Conservation (phyloP, 53 echinoderm and acorn worm genomes). For the Crossaster papposus region DNA sequence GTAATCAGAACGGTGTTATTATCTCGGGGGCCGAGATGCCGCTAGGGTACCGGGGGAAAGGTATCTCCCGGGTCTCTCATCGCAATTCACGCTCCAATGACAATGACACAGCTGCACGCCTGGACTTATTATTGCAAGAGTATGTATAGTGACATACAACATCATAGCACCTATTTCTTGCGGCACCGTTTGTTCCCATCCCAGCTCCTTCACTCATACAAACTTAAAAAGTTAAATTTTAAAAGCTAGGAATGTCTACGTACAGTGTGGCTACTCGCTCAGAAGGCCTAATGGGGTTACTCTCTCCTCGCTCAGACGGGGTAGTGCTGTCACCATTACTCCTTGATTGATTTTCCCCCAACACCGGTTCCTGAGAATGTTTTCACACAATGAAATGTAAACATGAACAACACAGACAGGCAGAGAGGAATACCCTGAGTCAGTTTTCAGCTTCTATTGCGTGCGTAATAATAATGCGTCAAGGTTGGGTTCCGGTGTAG, state of each 20-base stretch:
- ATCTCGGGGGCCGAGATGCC: constrained; percentile 15
- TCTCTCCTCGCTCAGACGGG: constrained; percentile 6
- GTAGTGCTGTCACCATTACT: neutral
- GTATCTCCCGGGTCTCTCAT: constrained; percentile 39
- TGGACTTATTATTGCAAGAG: constrained; percentile 56
- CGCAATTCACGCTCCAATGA: constrained; percentile 51
- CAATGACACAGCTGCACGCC: constrained; percentile 59
- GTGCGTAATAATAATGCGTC: constrained; percentile 26
- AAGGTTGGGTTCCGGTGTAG: neutral
- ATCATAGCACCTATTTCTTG: constrained; percentile 59
- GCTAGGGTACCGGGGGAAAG: neutral
- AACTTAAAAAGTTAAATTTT: constrained; percentile 11
- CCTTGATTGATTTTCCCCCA: constrained; percentile 22
- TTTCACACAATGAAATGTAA: constrained; percentile 34
- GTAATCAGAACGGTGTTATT: constrained; percentile 60
- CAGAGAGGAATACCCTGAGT: neutral
- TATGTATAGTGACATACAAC: constrained; percentile 57
- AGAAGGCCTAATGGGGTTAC: neutral
- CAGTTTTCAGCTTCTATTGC: neutral
- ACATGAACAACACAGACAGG: neutral
- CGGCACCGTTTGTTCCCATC: constrained; percentile 5
- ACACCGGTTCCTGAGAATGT: constrained; percentile 37
- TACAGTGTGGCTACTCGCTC: neutral
- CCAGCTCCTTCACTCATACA: neutral
- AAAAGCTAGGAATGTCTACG: neutral